phyloP scores from a whole-genome alignment of 2,113 vertebrate species.

The Carassius gibelio region DNA sequence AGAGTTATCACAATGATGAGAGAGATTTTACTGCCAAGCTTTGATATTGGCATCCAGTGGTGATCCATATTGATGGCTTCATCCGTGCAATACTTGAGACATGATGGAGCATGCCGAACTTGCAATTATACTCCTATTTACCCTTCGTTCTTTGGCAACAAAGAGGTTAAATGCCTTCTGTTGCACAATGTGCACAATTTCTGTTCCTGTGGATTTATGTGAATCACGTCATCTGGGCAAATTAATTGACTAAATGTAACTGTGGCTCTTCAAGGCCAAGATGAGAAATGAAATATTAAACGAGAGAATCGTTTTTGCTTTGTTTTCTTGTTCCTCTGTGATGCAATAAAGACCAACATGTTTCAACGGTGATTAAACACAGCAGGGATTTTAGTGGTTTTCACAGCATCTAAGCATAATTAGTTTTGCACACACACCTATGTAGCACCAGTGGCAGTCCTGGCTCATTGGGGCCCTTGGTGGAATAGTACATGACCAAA shows the following conservation, averaged over 20 bases:
- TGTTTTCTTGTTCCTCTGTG: slow-evolving; percentile 25
- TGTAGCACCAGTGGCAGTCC: not conserved
- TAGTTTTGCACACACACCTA: slow-evolving; percentile 11
- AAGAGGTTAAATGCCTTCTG: slow-evolving; percentile 29
- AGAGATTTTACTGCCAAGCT: slow-evolving; percentile 25
- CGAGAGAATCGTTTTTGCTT: not conserved
- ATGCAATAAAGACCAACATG: slow-evolving; percentile 36
- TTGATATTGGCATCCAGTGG: slow-evolving; percentile 22
- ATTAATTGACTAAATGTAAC: slow-evolving; percentile 16
- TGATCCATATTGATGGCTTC: slow-evolving; percentile 19
- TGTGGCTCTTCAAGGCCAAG: slow-evolving; percentile 16
- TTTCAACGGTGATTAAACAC: slow-evolving; percentile 34
- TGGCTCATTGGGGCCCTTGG: not conserved
- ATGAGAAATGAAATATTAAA: slow-evolving; percentile 21
- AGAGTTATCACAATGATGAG: slow-evolving; percentile 27
- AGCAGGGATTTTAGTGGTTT: slow-evolving; percentile 23
- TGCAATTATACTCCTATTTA: slow-evolving; percentile 13
- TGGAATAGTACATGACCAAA: not conserved
- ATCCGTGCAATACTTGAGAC: slow-evolving; percentile 13
- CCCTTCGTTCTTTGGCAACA: slow-evolving; percentile 14
- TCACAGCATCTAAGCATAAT: slow-evolving; percentile 32
- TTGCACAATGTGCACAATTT: too few relatives aligned
- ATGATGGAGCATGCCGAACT: slow-evolving; percentile 15
- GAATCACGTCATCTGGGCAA: slow-evolving; percentile 12
- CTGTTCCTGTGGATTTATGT: slow-evolving; percentile 34